A percentile compares a stretch with the other conserved stretches of the same genome.
Conservation (phyloP, 2,113 vertebrate genomes). For the Tragelaphus imberbis region DNA sequence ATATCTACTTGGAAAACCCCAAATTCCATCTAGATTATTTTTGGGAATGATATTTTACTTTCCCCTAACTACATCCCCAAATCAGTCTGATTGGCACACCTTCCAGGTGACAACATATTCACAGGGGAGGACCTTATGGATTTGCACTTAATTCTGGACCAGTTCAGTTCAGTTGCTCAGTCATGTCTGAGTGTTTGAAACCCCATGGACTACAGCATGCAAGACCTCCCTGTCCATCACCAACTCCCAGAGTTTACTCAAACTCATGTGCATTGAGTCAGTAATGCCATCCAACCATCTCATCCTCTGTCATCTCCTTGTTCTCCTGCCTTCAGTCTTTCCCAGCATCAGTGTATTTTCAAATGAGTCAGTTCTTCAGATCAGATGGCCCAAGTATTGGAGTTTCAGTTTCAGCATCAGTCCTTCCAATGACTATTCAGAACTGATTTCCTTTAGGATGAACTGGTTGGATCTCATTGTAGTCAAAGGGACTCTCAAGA, state of each 20-base stretch:
- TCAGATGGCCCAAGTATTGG: not conserved
- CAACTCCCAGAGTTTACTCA: accelerated
- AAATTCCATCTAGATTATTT: not conserved
- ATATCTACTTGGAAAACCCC: not conserved
- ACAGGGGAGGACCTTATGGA: not conserved
- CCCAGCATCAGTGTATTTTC: not conserved
- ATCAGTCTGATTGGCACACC: not conserved
- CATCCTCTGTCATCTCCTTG: not conserved
- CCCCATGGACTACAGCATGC: not conserved
- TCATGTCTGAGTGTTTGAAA: not conserved
- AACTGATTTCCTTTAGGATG: not conserved
- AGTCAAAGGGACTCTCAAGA: not conserved
- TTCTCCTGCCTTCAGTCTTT: not conserved
- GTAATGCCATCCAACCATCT: not conserved
- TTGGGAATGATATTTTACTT: not conserved
- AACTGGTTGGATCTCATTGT: not conserved
- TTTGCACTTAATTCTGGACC: not conserved
- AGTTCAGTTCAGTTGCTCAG: not conserved
- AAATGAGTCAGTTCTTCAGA: not conserved
- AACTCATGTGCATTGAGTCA: accelerated
- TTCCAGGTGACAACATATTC: not conserved
- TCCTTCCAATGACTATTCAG: not conserved
- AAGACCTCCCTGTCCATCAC: not conserved
- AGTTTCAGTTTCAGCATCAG: not conserved
- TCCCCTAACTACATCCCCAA: not conserved